Evolutionary conservation across 1,140 invertebrate species (phyloP), one percentile per base, ranked within the genome.

Genomic region (Myzus persicae): DNA sequence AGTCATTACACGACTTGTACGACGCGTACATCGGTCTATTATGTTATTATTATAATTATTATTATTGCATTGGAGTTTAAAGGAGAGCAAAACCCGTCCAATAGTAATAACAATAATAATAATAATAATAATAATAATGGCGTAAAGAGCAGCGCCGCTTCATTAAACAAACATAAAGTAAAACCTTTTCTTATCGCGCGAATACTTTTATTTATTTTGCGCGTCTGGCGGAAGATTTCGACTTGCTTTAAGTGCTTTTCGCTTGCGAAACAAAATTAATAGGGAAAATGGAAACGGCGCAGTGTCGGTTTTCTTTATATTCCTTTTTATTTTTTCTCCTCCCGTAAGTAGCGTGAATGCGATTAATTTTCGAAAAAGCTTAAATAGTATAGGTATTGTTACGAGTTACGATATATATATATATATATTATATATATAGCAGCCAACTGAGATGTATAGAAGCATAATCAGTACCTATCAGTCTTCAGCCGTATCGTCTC

Each of bases 181-280:
- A 90, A 90, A 90, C 36, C 88, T 59, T 51, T 89, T 48, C n/a
- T 89, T 51, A 42, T 90, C 38, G 51, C 18, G 48, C 51, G 51
- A 59, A 90, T 51, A 90, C 88, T 90, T 90, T 88, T 88, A 88
- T 48, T 88, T 90, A 59, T 90, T 59, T 59, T 90, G 48, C 22
- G 51, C 88, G n/a, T 89, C 46, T 36, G 44, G 48, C 1, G 51
- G 51, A 54, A 90, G 88, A 90, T 90, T 59, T 90, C 51, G 87
- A 89, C 87, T 89, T 51, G 88, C 54, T 89, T 89, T 89, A 89
- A 89, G 51, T 90, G 88, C 48, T 90, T 90, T 90, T 90, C 88
- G 20, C 48, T 48, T 26, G 87, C 46, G 46, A 51, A 89, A 51
- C 40, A 89, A 51, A 89, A 90, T 90, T 54, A 90, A 90, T 90